phyloP scores from a whole-genome alignment of 2,113 vertebrate species.

The Nothoprocta pentlandii region DNA sequence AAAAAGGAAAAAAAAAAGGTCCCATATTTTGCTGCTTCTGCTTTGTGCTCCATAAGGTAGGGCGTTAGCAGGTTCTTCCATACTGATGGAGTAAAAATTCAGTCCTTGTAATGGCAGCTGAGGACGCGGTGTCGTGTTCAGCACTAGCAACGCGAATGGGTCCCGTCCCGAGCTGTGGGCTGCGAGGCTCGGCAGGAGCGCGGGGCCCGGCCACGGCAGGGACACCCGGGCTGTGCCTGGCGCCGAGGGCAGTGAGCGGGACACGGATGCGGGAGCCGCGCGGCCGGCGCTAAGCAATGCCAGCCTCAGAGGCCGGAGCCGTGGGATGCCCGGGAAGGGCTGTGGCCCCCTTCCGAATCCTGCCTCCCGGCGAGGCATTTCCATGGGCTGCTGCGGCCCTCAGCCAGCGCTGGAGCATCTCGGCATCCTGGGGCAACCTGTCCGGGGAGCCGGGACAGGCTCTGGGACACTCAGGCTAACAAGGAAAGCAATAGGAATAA shows the following conservation, averaged over 20 bases:
- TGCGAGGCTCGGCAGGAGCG: too few species aligned
- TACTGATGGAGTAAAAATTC: not conserved
- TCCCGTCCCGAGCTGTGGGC: not conserved
- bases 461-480: not conserved
- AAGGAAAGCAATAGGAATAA: not conserved
- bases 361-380: not conserved
- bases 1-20: too few species aligned
- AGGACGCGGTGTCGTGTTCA: not conserved
- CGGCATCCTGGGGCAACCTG: not conserved
- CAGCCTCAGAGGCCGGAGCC: not conserved
- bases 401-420: not conserved
- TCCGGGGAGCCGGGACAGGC: not conserved
- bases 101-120: not conserved
- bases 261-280: not conserved
- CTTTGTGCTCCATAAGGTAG: not conserved
- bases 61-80: not conserved
- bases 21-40: not conserved
- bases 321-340: not conserved
- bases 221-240: not conserved
- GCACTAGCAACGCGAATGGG: rapidly evolving
- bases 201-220: not conserved
- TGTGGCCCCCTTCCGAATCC: not conserved
- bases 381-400: not conserved
- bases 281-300: not conserved
- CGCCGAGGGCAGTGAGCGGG: not conserved